Conservation (phyloP, 2,113 vertebrate genomes). For the Dromiciops gliroides region DNA sequence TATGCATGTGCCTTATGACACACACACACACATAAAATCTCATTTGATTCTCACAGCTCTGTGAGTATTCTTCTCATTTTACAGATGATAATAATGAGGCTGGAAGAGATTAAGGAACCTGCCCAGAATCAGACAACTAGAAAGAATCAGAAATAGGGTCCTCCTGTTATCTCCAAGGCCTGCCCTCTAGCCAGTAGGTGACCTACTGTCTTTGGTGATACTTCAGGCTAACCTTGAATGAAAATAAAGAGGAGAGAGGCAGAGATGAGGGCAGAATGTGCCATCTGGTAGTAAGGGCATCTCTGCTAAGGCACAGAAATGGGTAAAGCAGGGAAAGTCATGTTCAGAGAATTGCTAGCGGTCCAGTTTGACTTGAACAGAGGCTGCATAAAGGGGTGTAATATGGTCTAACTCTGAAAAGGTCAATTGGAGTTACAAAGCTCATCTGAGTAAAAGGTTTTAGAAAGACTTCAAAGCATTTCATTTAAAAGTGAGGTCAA, state of each 20-base stretch:
- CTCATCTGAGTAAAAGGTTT: constrained; percentile 2
- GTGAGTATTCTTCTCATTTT: not conserved
- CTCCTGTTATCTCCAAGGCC: no score
- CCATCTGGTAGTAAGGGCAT: not conserved
- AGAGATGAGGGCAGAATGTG: not conserved
- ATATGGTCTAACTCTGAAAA: not conserved
- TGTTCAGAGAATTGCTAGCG: not conserved
- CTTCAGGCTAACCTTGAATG: no score
- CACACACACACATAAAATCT: not conserved
- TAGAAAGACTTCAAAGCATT: constrained; percentile 40
- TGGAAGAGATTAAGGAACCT: no score
- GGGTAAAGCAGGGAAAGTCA: not conserved
- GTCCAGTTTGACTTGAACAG: not conserved
- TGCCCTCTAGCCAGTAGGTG: no score
- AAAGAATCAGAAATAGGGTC: no score
- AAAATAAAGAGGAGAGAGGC: not conserved
- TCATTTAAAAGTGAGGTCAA: constrained; percentile 21
- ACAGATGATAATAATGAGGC: not conserved
- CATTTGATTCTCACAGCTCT: not conserved
- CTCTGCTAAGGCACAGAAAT: not conserved
- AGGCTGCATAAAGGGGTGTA: not conserved
- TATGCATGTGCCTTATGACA: no score
- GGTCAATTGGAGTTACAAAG: not conserved
- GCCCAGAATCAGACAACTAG: no score
- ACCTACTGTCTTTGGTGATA: no score